phyloP scores from a whole-genome alignment of 2,888 invertebrate species.

The Nephrotoma appendiculata region DNA sequence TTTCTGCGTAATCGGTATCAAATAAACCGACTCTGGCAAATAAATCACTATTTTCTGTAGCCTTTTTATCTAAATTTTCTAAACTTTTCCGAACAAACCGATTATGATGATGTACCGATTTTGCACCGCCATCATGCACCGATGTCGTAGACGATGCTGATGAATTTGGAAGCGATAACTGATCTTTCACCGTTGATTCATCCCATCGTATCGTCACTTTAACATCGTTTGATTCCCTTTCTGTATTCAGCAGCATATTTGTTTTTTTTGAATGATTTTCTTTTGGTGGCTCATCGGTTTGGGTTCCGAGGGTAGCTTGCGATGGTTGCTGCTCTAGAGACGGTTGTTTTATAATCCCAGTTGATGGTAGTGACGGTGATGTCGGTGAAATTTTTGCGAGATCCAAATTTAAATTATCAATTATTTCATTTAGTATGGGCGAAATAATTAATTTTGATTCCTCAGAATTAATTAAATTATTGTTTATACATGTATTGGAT shows the following conservation, averaged over 20 bases:
- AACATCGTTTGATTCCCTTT: neutral
- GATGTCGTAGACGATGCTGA: neutral
- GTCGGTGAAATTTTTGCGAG: neutral
- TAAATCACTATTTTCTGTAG: neutral
- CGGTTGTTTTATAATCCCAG: neutral
- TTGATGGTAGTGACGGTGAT: neutral
- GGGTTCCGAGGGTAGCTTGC: neutral
- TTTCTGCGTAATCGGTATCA: constrained; percentile 20
- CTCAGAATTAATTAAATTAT: neutral
- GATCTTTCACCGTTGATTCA: neutral
- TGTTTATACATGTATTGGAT: neutral
- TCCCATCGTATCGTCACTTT: neutral
- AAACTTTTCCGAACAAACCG: constrained; percentile 28
- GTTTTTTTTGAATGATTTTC: neutral
- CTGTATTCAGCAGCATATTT: neutral
- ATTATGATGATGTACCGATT: neutral
- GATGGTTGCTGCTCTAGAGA: neutral
- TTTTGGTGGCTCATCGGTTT: neutral
- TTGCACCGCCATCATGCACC: constrained; percentile 12
- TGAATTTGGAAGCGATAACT: neutral
- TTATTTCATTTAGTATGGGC: neutral
- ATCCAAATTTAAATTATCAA: neutral
- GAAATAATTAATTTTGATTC: neutral
- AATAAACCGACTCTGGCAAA: constrained; percentile 16
- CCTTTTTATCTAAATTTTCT: constrained; percentile 19